phyloP scores from a whole-genome alignment of 2,888 invertebrate genomes.

The Dione vanillae region DNA sequence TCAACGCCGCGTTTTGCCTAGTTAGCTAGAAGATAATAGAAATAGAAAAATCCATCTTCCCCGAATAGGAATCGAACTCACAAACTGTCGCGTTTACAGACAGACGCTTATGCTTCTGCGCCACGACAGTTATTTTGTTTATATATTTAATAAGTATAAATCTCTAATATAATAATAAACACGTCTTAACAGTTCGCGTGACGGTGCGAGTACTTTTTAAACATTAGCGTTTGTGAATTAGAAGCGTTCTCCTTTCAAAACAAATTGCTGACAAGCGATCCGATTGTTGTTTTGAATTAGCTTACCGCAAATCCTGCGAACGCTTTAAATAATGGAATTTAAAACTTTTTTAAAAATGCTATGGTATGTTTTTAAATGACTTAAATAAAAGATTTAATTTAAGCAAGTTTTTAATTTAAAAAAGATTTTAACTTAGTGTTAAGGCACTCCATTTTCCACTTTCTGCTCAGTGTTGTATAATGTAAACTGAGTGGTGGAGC shows the following conservation, averaged over 20 bases:
- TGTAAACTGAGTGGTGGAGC: too few species aligned
- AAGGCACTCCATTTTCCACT: too few species aligned
- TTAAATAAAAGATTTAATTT: not conserved
- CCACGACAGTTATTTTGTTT: too few species aligned
- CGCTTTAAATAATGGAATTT: constrained; percentile 39
- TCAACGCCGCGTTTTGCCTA: too few species aligned
- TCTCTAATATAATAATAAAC: constrained; percentile 34
- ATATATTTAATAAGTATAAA: not conserved
- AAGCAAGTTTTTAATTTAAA: too few species aligned
- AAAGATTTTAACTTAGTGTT: too few species aligned
- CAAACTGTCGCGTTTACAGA: too few species aligned
- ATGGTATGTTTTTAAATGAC: constrained; percentile 48
- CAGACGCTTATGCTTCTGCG: too few species aligned
- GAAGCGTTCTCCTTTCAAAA: constrained; percentile 83
- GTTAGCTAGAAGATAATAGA: too few species aligned
- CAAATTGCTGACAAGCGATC: constrained; percentile 82
- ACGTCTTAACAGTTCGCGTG: constrained; percentile 70
- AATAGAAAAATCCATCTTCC: too few species aligned
- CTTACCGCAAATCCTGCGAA: constrained; percentile 57
- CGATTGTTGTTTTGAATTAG: constrained; percentile 75
- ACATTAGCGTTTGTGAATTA: constrained; percentile 81
- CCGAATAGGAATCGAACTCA: too few species aligned
- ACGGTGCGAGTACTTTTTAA: constrained; percentile 74
- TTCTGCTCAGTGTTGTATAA: too few species aligned
- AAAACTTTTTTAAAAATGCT: constrained; percentile 39